Evolutionary conservation across 2,797 vertebrate genomes (phyloP).

Genomic region (Choloepus didactylus): DNA sequence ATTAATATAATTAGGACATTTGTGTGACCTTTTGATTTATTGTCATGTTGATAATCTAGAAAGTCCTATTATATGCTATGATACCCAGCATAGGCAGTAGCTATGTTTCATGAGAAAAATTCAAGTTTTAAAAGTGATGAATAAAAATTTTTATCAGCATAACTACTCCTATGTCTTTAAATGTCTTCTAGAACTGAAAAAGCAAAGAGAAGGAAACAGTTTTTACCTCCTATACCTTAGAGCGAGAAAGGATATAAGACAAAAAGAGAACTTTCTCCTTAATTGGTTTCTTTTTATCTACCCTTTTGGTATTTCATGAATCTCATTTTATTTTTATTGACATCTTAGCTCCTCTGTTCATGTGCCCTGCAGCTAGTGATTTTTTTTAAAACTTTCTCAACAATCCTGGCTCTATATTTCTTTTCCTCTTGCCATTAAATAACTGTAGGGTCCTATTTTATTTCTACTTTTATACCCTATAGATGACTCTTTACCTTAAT

Average conservation of each 20-base stretch:
- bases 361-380: neutral
- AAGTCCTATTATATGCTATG: neutral
- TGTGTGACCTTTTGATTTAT: neutral
- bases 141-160: slow-evolving; percentile 6
- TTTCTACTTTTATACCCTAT: neutral
- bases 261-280: slow-evolving; percentile 9
- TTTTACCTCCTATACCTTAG: neutral
- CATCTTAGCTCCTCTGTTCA: slow-evolving; percentile 22
- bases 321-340: slow-evolving; percentile 66
- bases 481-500: slow-evolving; percentile 47
- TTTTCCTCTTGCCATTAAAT: slow-evolving; percentile 22
- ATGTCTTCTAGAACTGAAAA: slow-evolving; percentile 8
- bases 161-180: neutral
- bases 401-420: neutral
- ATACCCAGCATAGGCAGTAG: neutral
- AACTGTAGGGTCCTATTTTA: neutral
- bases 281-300: slow-evolving; percentile 64
- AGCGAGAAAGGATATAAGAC: neutral
- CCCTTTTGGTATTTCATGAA: slow-evolving; percentile 39
- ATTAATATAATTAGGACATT: neutral
- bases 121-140: neutral
- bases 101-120: neutral
- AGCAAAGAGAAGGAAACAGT: neutral
- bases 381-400: neutral
- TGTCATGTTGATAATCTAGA: slow-evolving; percentile 8